These are phyloP conservation scores for Asarcornis scutulata DNA, from an alignment of 2,113 vertebrate species.

Conservation along the genomic window DNA sequence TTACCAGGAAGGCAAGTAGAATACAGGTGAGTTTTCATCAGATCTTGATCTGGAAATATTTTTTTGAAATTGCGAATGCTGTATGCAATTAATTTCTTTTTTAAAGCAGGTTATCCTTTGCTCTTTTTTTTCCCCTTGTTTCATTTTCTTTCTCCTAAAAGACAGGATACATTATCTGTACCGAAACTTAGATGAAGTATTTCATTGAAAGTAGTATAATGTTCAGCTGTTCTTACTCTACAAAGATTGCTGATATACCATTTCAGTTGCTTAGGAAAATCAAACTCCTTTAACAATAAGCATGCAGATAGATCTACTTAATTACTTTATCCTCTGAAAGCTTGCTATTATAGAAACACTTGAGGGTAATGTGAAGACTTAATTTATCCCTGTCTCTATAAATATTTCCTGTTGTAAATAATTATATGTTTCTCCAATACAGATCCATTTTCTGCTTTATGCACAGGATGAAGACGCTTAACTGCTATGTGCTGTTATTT, in stretches of 20 bases:
- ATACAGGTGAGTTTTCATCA: slow-evolving; percentile 66
- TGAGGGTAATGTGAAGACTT: neutral
- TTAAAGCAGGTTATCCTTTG: neutral
- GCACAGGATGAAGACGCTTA: slow-evolving; percentile 79
- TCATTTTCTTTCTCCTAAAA: neutral
- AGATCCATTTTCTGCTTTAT: neutral
- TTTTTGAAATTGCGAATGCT: neutral
- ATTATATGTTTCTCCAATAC: neutral
- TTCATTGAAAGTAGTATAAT: neutral
- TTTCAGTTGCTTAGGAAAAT: neutral
- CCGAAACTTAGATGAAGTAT: neutral
- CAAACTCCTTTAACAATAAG: neutral
- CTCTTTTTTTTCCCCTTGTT: neutral
- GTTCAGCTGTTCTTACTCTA: neutral
- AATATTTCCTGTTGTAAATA: neutral
- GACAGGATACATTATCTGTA: neutral
- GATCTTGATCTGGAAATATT: neutral
- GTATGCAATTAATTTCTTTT: neutral
- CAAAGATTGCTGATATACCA: neutral
- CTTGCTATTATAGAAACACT: neutral
- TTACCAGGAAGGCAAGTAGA: neutral
- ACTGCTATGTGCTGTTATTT: slow-evolving; percentile 78
- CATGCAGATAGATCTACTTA: neutral
- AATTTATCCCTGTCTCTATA: neutral
- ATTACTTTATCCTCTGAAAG: neutral